Conservation (phyloP, 2,797 vertebrate species). For the Hydrocynus forskahlii region DNA sequence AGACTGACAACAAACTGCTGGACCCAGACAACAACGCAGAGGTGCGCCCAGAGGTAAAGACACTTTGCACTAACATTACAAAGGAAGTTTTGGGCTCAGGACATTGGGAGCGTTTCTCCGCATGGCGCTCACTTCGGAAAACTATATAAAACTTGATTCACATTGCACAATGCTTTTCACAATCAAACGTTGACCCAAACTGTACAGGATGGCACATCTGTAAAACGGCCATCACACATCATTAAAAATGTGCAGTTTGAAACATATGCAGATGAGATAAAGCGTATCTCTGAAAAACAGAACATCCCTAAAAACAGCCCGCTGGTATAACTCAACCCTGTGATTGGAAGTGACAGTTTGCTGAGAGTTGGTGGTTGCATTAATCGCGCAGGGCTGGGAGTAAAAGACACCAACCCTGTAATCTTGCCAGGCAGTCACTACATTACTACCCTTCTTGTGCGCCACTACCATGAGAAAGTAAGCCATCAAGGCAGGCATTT, state of each 20-base stretch:
- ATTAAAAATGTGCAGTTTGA: conserved; percentile 24
- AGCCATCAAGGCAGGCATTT: not conserved
- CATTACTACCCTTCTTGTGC: not conserved
- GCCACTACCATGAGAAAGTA: not conserved
- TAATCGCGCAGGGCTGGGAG: conserved; percentile 15
- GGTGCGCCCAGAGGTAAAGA: no score
- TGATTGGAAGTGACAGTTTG: conserved; percentile 4
- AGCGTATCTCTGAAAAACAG: not conserved
- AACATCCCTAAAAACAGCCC: conserved; percentile 11
- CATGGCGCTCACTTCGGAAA: no score
- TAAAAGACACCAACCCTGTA: conserved; percentile 16
- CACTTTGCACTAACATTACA: no score
- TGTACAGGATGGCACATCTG: conserved; percentile 41
- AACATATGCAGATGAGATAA: conserved; percentile 17
- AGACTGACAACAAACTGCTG: conserved; percentile 30
- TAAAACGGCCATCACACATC: conserved; percentile 16
- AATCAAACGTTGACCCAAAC: no score
- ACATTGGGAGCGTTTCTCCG: no score
- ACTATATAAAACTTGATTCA: no score
- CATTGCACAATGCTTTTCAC: no score
- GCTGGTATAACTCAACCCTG: conserved; percentile 20
- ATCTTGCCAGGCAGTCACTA: not conserved
- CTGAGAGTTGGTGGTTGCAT: conserved; percentile 32
- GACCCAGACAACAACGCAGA: conserved; percentile 36
- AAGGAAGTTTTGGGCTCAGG: no score